Evolutionary conservation across 2,113 vertebrate genomes (phyloP).

Genomic region (Ciconia boyciana): DNA sequence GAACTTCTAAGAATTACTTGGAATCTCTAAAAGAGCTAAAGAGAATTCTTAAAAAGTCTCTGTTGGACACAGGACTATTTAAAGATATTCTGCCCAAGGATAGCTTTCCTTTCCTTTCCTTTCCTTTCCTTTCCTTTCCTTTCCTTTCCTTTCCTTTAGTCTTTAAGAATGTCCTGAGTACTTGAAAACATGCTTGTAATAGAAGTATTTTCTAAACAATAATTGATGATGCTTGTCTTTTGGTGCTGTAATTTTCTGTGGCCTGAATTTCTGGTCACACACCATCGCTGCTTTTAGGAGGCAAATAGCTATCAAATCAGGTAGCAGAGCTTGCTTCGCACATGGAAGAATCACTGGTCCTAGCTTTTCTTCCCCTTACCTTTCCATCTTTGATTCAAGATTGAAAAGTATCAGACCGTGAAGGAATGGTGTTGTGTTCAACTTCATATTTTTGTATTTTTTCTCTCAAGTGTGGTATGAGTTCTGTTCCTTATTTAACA

Average conservation of each 20-base stretch:
- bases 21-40: not conserved
- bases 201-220: not conserved
- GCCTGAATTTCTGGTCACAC: not conserved
- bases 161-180: not conserved
- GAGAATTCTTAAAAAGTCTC: not conserved
- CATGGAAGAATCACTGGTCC: not conserved
- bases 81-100: not conserved
- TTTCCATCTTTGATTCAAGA: conserved; percentile 27
- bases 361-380: not conserved
- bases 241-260: not conserved
- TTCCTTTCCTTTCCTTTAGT: not conserved
- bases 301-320: not conserved
- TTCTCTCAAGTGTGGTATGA: not conserved
- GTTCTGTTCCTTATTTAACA: not conserved
- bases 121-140: not conserved
- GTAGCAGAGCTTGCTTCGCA: not conserved
- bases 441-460: conserved; percentile 26
- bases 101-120: fast-evolving
- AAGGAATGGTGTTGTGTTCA: not conserved
- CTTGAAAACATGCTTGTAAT: not conserved
- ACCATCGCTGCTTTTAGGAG: not conserved
- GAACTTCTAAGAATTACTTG: not conserved
- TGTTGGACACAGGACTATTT: not conserved
- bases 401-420: conserved; percentile 39
- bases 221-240: not conserved